Evolutionary conservation across 2,888 invertebrate genomes (phyloP).

Genomic region (Schrankia costaestrigalis): DNA sequence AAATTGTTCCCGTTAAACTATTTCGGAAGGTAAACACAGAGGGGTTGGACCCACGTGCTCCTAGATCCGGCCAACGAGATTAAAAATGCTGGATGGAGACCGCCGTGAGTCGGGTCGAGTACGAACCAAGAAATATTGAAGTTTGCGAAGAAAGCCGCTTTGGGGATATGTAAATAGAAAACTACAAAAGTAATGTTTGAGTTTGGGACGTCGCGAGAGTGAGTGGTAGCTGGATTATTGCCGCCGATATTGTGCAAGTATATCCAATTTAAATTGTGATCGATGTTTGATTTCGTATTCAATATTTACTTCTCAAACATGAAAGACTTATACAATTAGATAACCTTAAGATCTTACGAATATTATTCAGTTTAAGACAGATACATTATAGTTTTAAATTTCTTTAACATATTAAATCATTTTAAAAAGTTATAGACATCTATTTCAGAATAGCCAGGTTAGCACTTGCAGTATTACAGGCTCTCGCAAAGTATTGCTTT

Average conservation of each 20-base stretch:
- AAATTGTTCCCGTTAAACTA: conserved; percentile 80
- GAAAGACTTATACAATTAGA: too few relatives aligned
- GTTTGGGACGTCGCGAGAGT: conserved; percentile 60
- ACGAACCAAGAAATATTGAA: conserved; percentile 74
- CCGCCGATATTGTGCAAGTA: conserved; percentile 49
- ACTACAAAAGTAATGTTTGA: conserved; percentile 77
- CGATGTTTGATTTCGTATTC: conserved; percentile 27
- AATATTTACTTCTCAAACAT: too few relatives aligned
- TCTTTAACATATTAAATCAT: too few relatives aligned
- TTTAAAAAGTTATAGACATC: too few relatives aligned
- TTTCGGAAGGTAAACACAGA: conserved; percentile 79
- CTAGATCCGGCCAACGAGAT: conserved; percentile 75
- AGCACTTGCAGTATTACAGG: too few relatives aligned
- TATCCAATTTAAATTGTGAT: conserved; percentile 57
- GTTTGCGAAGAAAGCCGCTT: conserved; percentile 75
- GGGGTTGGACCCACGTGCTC: conserved; percentile 69
- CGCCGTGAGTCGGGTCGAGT: conserved; percentile 61
- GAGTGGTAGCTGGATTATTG: conserved; percentile 65
- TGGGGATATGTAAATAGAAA: conserved; percentile 77
- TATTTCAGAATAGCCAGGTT: too few relatives aligned
- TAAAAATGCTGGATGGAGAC: conserved; percentile 77
- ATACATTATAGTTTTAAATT: too few relatives aligned
- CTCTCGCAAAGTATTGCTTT: too few relatives aligned
- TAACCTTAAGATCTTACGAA: too few relatives aligned
- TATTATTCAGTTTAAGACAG: too few relatives aligned